Conservation (phyloP, 2,888 invertebrate genomes). For the Chymomyza fuscimana region DNA sequence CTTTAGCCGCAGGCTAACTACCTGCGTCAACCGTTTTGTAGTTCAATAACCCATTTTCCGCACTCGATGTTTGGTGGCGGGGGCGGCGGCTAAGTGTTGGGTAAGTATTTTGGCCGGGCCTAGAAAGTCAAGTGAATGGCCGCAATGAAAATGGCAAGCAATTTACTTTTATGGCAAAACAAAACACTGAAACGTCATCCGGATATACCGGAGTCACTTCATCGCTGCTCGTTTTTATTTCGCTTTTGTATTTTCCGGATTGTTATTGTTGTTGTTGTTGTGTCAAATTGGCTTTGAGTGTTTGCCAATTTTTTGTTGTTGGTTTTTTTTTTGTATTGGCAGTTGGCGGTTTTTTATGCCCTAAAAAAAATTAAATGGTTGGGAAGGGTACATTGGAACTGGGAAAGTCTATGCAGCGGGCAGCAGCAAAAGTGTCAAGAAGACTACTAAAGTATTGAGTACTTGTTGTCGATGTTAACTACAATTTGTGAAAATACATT, state of each 20-base stretch:
- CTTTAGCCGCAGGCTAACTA: background rate
- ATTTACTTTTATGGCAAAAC: conserved; percentile 64
- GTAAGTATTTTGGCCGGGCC: background rate
- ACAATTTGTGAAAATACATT: too few species aligned
- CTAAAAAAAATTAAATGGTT: background rate
- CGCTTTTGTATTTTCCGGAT: conserved; percentile 28
- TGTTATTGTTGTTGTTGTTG: conserved; percentile 23
- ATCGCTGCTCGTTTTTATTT: conserved; percentile 25
- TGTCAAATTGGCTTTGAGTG: conserved; percentile 36
- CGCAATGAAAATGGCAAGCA: conserved; percentile 52
- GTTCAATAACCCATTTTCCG: conserved; percentile 53
- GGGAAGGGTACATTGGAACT: background rate
- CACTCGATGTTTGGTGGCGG: background rate
- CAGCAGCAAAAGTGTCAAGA: too few species aligned
- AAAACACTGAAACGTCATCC: conserved; percentile 44
- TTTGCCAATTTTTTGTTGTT: conserved; percentile 36
- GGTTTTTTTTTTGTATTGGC: conserved; percentile 10
- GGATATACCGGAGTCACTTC: conserved; percentile 45
- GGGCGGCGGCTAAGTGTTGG: background rate
- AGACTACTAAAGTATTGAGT: too few species aligned
- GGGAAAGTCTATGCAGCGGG: too few species aligned
- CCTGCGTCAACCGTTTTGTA: conserved; percentile 47
- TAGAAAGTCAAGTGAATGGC: background rate
- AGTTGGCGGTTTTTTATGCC: background rate
- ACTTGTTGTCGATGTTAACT: too few species aligned